Percentiles rank a stretch among this genome's conserved stretches.
These are phyloP conservation scores for Eudasyphora cyanicolor DNA, from an alignment of 2,888 invertebrate species.

Conservation along the genomic window DNA sequence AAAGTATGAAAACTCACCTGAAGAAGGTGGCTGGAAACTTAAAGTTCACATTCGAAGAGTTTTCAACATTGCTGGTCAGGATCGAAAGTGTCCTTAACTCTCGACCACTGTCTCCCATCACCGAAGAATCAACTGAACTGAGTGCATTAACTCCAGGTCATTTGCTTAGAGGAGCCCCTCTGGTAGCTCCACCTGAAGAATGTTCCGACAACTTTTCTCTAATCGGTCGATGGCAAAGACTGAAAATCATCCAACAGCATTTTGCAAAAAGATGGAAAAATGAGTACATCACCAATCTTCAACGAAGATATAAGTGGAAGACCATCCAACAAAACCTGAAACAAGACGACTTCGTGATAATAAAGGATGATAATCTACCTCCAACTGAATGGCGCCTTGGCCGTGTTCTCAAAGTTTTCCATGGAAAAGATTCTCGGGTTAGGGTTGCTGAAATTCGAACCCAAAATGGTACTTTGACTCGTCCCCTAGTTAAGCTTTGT, in stretches of 20 bases:
- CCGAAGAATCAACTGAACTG: too few species aligned
- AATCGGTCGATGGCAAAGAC: too few species aligned
- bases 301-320: too few species aligned
- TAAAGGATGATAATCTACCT: not conserved
- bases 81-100: too few species aligned
- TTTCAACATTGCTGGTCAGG: too few species aligned
- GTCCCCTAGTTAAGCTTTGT: not conserved
- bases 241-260: not conserved
- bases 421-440: not conserved
- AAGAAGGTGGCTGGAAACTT: not conserved
- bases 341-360: not conserved
- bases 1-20: too few species aligned
- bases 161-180: not conserved
- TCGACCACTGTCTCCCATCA: too few species aligned
- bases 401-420: not conserved
- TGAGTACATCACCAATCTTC: too few species aligned
- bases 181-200: not conserved
- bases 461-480: too few species aligned
- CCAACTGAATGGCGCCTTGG: not conserved
- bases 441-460: too few species aligned
- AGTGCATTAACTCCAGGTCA: too few species aligned
- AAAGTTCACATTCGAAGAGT: not conserved
- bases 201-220: not conserved
- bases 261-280: not conserved
- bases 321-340: too few species aligned